Conservation (phyloP, 2,113 vertebrate species). For the Nycticorax nycticorax region DNA sequence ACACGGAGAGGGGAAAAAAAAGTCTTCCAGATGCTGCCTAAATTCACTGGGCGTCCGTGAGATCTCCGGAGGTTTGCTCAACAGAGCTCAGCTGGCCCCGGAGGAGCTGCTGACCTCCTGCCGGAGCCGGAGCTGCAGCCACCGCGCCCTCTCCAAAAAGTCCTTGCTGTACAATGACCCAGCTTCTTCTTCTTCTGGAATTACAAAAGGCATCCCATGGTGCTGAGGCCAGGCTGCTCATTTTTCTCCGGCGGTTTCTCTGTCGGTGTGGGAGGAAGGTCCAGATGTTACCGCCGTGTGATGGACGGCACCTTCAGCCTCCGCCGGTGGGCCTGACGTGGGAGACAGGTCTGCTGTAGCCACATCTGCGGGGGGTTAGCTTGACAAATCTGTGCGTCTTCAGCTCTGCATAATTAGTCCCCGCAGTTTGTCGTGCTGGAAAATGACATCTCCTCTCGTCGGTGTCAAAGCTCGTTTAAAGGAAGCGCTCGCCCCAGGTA, state of each 20-base stretch:
- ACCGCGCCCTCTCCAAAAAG: not conserved
- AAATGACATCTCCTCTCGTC: not conserved
- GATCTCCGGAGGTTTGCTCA: not conserved
- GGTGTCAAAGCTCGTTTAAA: not conserved
- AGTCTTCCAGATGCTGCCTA: not conserved
- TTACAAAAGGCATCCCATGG: fast-evolving
- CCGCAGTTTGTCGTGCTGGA: not conserved
- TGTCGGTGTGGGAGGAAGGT: too few species aligned
- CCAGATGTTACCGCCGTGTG: not conserved
- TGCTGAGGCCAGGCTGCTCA: not conserved
- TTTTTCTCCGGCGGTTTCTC: not conserved
- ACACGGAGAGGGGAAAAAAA: too few species aligned
- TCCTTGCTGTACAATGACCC: not conserved
- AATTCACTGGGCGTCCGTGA: not conserved
- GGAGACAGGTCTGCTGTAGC: not conserved
- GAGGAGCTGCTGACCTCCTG: not conserved
- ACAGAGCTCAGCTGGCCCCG: not conserved
- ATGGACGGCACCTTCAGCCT: not conserved
- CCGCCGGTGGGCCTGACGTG: not conserved
- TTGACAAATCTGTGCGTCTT: not conserved
- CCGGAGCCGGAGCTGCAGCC: fast-evolving
- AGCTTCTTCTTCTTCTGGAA: not conserved
- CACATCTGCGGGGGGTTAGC: not conserved
- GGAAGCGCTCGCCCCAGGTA: fast-evolving
- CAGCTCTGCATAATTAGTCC: not conserved